A percentile compares a stretch with the other conserved stretches of the same genome.
Evolutionary conservation across 2,113 vertebrate genomes (phyloP).

Genomic region (Seriola dumerili): DNA sequence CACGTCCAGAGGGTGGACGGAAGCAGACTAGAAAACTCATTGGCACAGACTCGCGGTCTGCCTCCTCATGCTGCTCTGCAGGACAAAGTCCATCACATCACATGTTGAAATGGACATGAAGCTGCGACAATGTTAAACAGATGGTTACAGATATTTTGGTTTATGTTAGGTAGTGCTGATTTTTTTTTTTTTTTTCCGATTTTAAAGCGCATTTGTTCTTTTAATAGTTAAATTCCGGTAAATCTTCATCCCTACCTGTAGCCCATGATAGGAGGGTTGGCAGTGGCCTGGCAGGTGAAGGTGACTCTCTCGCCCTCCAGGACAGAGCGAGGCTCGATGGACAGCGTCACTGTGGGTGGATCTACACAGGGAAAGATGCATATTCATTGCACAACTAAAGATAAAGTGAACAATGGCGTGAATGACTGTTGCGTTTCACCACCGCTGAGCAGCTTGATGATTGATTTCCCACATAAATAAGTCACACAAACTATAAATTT

Average conservation of each 20-base stretch:
- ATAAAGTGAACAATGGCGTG: not conserved
- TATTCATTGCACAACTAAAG: not conserved
- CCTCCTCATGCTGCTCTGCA: conserved; percentile 44
- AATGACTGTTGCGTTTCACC: not conserved
- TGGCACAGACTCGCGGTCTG: conserved; percentile 35
- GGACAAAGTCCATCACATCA: conserved; percentile 16
- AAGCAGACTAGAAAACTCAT: conserved; percentile 48
- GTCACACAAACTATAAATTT: conserved; percentile 9
- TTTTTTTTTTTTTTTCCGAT: too few relatives aligned
- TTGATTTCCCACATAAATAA: conserved; percentile 18
- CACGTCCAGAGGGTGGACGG: conserved; percentile 30
- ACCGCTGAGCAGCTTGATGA: not conserved
- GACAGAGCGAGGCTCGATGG: conserved; percentile 94
- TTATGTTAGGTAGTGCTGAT: not conserved
- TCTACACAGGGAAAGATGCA: conserved; percentile 77
- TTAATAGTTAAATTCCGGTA: too few relatives aligned
- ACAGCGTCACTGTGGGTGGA: conserved; percentile 92
- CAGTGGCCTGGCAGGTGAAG: conserved; percentile 93
- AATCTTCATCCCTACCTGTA: conserved; percentile 87
- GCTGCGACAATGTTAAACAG: not conserved
- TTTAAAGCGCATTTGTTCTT: not conserved
- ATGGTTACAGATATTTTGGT: not conserved
- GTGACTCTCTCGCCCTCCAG: conserved; percentile 93
- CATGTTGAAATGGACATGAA: not conserved
- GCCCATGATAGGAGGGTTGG: conserved; percentile 95